phyloP scores from a whole-genome alignment of 2,888 invertebrate genomes.

The Cephonodes hylas region DNA sequence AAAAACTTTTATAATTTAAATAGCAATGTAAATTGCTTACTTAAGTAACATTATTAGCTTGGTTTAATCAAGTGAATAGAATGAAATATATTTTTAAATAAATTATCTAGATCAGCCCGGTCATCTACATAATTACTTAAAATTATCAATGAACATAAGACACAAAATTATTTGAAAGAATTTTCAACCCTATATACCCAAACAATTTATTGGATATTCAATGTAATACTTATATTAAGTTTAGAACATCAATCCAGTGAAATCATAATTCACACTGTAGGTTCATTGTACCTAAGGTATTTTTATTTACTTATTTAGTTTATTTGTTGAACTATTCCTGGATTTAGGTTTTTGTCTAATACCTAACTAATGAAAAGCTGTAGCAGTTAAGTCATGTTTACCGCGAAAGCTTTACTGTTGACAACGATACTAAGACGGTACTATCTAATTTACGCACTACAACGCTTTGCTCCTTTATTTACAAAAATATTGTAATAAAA shows the following conservation, averaged over 20 bases:
- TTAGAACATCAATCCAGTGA: neutral
- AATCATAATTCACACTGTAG: neutral
- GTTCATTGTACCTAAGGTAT: neutral
- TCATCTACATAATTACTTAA: no score
- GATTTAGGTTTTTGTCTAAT: neutral
- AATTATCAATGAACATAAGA: no score
- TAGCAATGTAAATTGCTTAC: neutral
- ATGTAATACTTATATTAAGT: neutral
- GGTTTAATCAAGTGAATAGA: no score
- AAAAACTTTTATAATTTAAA: neutral
- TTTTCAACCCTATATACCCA: no score
- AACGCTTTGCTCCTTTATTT: conserved; percentile 20
- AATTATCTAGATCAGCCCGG: no score
- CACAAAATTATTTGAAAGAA: no score
- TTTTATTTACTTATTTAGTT: neutral
- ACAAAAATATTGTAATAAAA: conserved; percentile 32
- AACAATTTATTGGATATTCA: no score
- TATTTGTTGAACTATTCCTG: neutral
- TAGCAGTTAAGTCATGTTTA: neutral
- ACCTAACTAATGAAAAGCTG: neutral
- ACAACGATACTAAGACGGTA: neutral
- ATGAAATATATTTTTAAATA: no score
- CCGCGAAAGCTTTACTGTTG: neutral
- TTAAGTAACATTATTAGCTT: no score
- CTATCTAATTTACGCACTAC: no score